A percentile compares a stretch with the other conserved stretches of the same genome.
Conservation (phyloP, 2,113 vertebrate genomes). For the Nothocercus julius region DNA sequence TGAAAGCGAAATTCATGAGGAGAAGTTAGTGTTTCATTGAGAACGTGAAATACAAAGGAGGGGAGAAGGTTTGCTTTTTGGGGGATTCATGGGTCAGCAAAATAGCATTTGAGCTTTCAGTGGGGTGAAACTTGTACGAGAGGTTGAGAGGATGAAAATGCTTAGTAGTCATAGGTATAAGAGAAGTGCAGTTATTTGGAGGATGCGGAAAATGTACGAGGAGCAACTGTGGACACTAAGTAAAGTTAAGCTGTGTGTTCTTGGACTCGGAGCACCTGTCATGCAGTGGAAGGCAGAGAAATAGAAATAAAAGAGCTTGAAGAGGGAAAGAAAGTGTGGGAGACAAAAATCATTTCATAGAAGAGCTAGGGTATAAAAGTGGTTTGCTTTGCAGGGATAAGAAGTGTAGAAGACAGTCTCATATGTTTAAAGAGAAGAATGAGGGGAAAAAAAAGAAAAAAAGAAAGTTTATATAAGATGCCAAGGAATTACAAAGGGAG, state of each 20-base stretch:
- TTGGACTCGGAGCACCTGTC: not conserved
- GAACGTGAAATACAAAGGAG: not conserved
- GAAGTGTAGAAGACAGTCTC: not conserved
- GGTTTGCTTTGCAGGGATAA: not conserved
- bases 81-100: not conserved
- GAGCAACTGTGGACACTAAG: not conserved
- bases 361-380: not conserved
- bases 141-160: not conserved
- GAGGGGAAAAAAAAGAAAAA: not conserved
- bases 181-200: not conserved
- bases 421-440: not conserved
- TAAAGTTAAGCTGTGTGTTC: not conserved
- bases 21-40: not conserved
- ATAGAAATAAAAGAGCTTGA: not conserved
- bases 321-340: not conserved
- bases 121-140: not conserved
- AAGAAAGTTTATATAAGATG: accelerated
- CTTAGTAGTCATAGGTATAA: not conserved
- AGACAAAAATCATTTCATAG: not conserved
- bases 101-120: not conserved
- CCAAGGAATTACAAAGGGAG: not conserved
- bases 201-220: not conserved
- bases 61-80: accelerated
- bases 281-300: not conserved
- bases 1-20: not conserved